These are phyloP conservation scores for Clarias fuscus DNA, from an alignment of 2,797 vertebrate genomes.

Conservation along the genomic window DNA sequence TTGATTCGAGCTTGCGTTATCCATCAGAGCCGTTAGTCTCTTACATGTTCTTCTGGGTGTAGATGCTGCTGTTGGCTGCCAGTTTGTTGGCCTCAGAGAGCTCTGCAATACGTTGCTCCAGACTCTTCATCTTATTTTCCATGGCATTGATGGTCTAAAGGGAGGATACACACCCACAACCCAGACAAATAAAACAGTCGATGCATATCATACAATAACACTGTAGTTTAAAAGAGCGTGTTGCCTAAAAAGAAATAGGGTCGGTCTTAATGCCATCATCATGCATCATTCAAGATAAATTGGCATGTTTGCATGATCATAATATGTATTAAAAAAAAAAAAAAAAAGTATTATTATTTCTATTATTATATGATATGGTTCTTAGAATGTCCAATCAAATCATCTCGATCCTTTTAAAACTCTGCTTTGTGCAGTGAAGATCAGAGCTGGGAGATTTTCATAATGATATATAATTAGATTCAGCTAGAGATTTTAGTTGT, in stretches of 20 bases:
- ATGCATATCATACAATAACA: neutral
- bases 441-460: neutral
- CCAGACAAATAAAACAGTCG: neutral
- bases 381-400: neutral
- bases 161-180: slow-evolving; percentile 3
- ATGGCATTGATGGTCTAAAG: slow-evolving; percentile 96
- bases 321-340: neutral
- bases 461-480: neutral
- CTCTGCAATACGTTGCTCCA: slow-evolving; percentile 96
- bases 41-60: slow-evolving; percentile 99
- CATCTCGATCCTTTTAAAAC: neutral
- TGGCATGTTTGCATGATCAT: slow-evolving; percentile 15
- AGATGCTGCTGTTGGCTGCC: slow-evolving; percentile 98
- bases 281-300: neutral
- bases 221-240: neutral
- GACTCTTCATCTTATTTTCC: slow-evolving; percentile 97
- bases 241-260: neutral
- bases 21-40: slow-evolving; percentile 56
- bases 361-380: neutral
- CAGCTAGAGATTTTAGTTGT: neutral
- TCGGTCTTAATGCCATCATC: slow-evolving; percentile 13
- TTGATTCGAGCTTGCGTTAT: neutral
- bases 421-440: no score
- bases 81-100: slow-evolving; percentile 98
- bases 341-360: neutral